These are phyloP conservation scores for Biston stratarius DNA, from an alignment of 2,888 invertebrate species.

Conservation along the genomic window DNA sequence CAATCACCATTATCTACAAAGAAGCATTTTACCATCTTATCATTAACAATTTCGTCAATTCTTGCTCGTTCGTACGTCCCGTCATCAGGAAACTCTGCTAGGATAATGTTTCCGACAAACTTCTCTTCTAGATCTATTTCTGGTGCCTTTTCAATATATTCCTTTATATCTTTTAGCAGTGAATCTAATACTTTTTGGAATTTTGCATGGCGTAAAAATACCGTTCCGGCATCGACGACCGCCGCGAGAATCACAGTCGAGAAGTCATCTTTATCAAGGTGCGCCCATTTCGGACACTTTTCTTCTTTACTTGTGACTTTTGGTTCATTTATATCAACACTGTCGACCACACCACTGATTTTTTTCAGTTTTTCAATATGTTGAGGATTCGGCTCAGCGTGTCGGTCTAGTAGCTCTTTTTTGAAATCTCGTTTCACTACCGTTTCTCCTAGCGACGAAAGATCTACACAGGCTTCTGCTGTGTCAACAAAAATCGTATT, in stretches of 20 bases:
- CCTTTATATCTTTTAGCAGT: slow-evolving; percentile 74
- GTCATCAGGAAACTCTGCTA: slow-evolving; percentile 81
- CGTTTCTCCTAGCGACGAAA: slow-evolving; percentile 77
- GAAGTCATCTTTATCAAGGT: slow-evolving; percentile 71
- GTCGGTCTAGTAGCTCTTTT: slow-evolving; percentile 76
- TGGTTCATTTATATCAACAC: slow-evolving; percentile 33
- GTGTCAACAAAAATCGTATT: slow-evolving; percentile 89
- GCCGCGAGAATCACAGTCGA: slow-evolving; percentile 75
- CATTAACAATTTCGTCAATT: slow-evolving; percentile 65
- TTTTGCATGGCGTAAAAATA: slow-evolving; percentile 82
- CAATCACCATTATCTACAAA: slow-evolving; percentile 89
- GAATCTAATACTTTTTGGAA: slow-evolving; percentile 71
- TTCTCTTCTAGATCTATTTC: slow-evolving; percentile 52
- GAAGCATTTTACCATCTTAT: slow-evolving; percentile 82
- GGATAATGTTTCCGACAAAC: slow-evolving; percentile 73
- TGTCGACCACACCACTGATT: slow-evolving; percentile 67
- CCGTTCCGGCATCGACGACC: slow-evolving; percentile 75
- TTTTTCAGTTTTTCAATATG: slow-evolving; percentile 80
- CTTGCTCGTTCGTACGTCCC: slow-evolving; percentile 76
- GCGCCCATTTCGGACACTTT: slow-evolving; percentile 74
- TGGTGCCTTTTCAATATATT: slow-evolving; percentile 57
- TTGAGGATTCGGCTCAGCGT: slow-evolving; percentile 71
- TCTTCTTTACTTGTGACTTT: slow-evolving; percentile 45
- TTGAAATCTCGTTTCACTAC: slow-evolving; percentile 86
- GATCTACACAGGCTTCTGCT: slow-evolving; percentile 85